These are phyloP conservation scores for Rallus crepitans DNA, from an alignment of 2,797 vertebrate species.

Conservation along the genomic window DNA sequence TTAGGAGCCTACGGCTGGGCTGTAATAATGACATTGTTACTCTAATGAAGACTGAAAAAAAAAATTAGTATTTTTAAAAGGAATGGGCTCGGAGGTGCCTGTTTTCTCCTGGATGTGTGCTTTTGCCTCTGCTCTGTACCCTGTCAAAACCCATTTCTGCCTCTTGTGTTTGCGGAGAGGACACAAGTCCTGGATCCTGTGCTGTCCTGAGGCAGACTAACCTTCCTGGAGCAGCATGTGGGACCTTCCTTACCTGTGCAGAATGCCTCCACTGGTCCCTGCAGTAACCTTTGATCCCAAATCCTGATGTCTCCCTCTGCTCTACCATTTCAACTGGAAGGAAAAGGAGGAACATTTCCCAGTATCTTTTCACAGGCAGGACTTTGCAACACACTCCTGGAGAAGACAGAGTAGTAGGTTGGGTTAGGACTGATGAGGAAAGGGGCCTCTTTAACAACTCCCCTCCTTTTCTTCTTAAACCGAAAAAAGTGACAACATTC, in stretches of 20 bases:
- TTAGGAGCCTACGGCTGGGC: neutral
- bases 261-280: neutral
- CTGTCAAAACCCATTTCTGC: neutral
- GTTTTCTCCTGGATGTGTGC: neutral
- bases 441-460: neutral
- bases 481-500: neutral
- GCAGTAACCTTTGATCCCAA: neutral
- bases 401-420: neutral
- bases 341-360: neutral
- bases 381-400: neutral
- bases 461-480: accelerated
- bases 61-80: neutral
- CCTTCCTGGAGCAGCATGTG: neutral
- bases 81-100: no score
- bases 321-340: neutral
- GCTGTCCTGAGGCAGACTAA: neutral
- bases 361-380: neutral
- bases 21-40: neutral
- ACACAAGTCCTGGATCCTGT: neutral
- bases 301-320: neutral
- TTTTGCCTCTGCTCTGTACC: neutral
- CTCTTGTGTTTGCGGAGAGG: neutral
- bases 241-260: neutral
- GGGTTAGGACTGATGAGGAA: neutral
- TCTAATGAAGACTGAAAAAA: neutral